Base-by-base conservation (phyloP, 1,140 invertebrate species). In the Sycophaga agraensis region DNA sequence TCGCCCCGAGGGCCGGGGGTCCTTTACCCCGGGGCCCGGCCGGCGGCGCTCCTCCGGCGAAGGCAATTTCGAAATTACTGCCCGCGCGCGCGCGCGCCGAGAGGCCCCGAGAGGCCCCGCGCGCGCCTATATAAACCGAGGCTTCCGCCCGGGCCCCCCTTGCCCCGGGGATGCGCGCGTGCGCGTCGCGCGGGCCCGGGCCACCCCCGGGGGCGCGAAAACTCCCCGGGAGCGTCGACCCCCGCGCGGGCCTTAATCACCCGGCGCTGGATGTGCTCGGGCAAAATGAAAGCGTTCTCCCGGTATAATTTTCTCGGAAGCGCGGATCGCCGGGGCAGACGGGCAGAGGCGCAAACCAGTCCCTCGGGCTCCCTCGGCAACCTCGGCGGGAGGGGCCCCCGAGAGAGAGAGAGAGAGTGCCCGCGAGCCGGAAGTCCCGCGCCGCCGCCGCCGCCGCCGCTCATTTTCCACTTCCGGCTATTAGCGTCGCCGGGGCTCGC, bases 21-120 rank as follows among this genome's bases (percentile, higher is more conserved):
- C 45, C 54, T 57, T 58, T 50, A 55, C 21, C 51, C 40, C 43
- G 34, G 34, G 46, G 26, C 28, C n/a, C n/a, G n/a, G n/a, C n/a
- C n/a, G n/a, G n/a, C n/a, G n/a, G n/a, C n/a, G n/a, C n/a, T n/a
- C n/a, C n/a, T n/a, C n/a, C n/a, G 21, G 31, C 37, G 34, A 49
- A 48, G 55, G 63, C 57, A 59, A 65, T 65, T 65, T 64, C 28
- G 24, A 64, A 64, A 64, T 64, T 64, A 64, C 63, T 26, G 40
- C 42, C n/a, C 24, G 39, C 8, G 45, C n/a, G 7, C 42, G 24
- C 11, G 28, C 4, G 28, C 4, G 28, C n/a, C 28, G 28, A 31
- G 28, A 43, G 31, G 34, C 0, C 5, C 8, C 9, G 50, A 40
- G 28, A 31, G 35, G 7, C 51, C 48, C 12, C 14, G 19, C 12